Base-by-base conservation (phyloP, 2,888 invertebrate genomes). In the Cremastinae sp. region DNA sequence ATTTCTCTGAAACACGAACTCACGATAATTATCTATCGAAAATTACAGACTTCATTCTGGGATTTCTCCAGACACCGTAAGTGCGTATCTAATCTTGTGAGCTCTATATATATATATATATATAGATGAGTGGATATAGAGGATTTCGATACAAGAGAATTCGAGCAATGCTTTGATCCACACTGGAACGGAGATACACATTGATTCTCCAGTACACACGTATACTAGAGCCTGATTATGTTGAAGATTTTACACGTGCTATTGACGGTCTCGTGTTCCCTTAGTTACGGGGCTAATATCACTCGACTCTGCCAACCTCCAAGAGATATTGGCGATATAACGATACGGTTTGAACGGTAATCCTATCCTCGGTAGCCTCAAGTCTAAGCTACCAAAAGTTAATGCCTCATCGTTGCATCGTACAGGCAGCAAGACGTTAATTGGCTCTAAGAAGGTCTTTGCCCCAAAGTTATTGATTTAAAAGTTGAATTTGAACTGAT, bases 141-240 rank as follows among this genome's bases (percentile, higher is more conserved):
- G 18, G 45, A 74, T 74, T 61, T 61, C 56, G 16, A 61, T 70
- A 62, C 51, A 70, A 66, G 66, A 61, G 70, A 54, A 70, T 38
- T 65, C 74, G 59, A 70, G 54, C 62, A 61, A 77, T 70, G 77
- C 73, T 74, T 77, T 70, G 66, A 74, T 74, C 69, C 49, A 47
- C 59, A 43, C 56, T 51, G 16, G 54, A 61, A 58, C 66, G 53
- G 14, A 58, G 53, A 51, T 28, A 22, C 41, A 10, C 38, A 51
- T 45, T 43, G 49, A 5, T 4, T 9, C 56, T 12, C n/a, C 28
- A 47, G 68, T 43, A 75, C 68, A 68, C 70, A 71, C 22, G 61
- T 49, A 12, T 51, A 66, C 65, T 56, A n/a, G n/a, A n/a, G n/a
- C n/a, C 74, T 45, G 69, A 56, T 56, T 66, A 79, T 74, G 56